These are phyloP conservation scores for Palythoa heliodiscus DNA, from an alignment of 92 coral and sea anemone genomes.

Conservation along the genomic window DNA sequence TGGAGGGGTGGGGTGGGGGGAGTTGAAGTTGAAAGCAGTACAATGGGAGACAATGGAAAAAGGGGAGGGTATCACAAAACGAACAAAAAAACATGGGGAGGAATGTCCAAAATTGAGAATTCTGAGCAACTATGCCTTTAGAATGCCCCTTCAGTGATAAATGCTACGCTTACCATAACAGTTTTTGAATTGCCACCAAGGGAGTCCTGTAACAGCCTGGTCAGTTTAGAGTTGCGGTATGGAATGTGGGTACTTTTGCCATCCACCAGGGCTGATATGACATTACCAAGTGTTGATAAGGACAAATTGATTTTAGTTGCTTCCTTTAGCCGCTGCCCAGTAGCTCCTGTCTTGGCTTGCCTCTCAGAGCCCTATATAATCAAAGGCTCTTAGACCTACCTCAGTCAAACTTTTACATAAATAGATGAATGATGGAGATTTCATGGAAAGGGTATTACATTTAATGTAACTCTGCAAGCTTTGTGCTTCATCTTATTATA, in stretches of 20 bases:
- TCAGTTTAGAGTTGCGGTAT: conserved; percentile 96
- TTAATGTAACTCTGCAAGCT: too few species aligned
- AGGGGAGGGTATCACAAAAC: too few species aligned
- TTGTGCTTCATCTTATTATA: too few species aligned
- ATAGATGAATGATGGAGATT: background rate
- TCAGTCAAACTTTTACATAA: too few species aligned
- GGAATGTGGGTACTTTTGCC: conserved; percentile 99
- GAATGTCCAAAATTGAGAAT: too few species aligned
- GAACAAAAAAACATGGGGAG: too few species aligned
- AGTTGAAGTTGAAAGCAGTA: too few species aligned
- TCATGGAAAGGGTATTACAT: background rate
- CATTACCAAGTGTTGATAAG: conserved; percentile 96
- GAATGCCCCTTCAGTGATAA: background rate
- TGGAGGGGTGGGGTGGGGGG: too few species aligned
- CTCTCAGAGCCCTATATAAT: conserved; percentile 88
- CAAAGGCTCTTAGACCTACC: too few species aligned
- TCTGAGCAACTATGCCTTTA: too few species aligned
- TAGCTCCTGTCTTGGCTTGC: conserved; percentile 97
- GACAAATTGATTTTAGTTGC: conserved; percentile 98
- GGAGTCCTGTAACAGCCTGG: conserved; percentile 94
- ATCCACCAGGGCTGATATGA: conserved; percentile 97
- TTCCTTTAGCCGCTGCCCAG: conserved; percentile 94
- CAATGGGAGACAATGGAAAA: too few species aligned
- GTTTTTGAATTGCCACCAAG: conserved; percentile 98
- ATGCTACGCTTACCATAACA: conserved; percentile 73